Base-by-base conservation (phyloP, 2,113 vertebrate species). In the Brienomyrus brachyistius region DNA sequence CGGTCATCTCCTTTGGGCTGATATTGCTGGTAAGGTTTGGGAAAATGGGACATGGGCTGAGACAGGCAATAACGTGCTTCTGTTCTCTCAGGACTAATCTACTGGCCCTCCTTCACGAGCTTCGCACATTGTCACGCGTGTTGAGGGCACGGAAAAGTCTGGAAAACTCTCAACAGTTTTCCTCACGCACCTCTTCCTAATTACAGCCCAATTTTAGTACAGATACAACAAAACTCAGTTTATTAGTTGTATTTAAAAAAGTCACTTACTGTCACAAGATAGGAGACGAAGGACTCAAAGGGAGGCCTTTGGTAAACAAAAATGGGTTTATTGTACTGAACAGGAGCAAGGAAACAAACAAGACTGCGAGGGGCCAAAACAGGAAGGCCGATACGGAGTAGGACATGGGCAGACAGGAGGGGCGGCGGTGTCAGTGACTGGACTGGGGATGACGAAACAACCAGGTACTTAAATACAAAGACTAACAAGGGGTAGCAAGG, bases 91-190 rank as follows among this genome's bases (percentile, higher is more conserved):
- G 43, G 50, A 90, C 87, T 27, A 89, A 88, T 88, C 82, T 82
- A 74, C 35, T 23, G 35, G 43, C 35, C 50, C 21, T 35, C 45
- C 50, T 83, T 88, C 82, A 40, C 51, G 70, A 11, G 5, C 59
- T 17, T 43, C 74, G 88, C 62, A 86, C 85, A 40, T 17, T 48
- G 43, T 88, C 66, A 88, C 80, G 83, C 35, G 85, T 90, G 80
- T 43, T 51, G 80, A 43, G 91, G 9, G 11, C 86, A 86, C 82
- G 89, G 89, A 50, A 91, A 91, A 89, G 89, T 45, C 45, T 17
- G 54, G n/a, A 87, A 7, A 54, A 4, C 40, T 47, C 17, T 21
- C 80, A 83, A 5, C 15, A 43, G 17, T 45, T 82, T 45, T 82
- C 66, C 10, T 74, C 66, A 35, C 2, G 9, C 31, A 35, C 27